phyloP scores from a whole-genome alignment of 2,113 vertebrate species.

The Erythrocercus mccallii region DNA sequence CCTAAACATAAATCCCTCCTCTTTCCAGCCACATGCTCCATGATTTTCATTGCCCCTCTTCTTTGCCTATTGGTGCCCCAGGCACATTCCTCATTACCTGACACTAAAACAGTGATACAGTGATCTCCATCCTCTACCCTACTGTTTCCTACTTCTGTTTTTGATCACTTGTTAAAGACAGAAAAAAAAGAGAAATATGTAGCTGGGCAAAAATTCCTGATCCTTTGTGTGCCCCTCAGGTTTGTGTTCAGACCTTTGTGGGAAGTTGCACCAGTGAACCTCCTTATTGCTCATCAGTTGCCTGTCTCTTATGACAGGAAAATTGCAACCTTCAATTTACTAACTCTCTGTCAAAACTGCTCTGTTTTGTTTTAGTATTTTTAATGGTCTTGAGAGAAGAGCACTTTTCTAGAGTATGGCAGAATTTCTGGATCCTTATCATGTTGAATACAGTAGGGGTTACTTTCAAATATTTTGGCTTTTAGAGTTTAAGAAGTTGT shows the following conservation, averaged over 20 bases:
- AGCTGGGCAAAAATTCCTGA: background rate
- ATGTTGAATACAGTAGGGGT: background rate
- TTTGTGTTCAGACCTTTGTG: background rate
- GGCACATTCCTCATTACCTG: background rate
- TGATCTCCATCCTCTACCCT: background rate
- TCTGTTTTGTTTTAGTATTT: background rate
- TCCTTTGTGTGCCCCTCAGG: background rate
- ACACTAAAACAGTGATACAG: background rate
- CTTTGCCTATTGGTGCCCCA: background rate
- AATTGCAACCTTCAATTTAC: background rate
- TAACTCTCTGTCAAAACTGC: background rate
- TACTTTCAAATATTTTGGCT: background rate
- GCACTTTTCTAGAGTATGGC: background rate
- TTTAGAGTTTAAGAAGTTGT: background rate
- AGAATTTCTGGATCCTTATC: background rate
- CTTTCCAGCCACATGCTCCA: background rate
- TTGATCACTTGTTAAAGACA: background rate
- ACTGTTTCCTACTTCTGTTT: background rate
- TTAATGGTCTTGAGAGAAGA: background rate
- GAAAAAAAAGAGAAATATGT: background rate
- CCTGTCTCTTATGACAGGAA: background rate
- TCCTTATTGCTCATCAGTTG: background rate
- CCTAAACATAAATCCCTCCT: background rate
- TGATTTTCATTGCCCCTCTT: background rate
- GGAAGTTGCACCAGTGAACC: background rate